Base-by-base conservation (phyloP, 2,888 invertebrate species). In the Pheosia gnoma region DNA sequence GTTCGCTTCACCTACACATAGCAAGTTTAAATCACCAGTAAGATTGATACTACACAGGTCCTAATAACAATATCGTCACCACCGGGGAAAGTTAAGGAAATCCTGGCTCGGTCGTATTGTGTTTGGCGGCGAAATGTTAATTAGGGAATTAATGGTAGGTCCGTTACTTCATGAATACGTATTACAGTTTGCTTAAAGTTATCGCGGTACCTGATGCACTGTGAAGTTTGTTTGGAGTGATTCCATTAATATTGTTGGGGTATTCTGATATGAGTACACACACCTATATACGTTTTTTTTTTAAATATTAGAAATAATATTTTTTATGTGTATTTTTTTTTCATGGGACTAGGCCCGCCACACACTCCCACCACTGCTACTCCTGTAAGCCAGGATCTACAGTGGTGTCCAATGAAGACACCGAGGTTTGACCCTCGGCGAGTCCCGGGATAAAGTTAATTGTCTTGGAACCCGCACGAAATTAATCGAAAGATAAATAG, bases 121-220 rank as follows among this genome's bases (percentile, higher is more conserved):
- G 71, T 66, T 78, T 68, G 73, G 71, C 79, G 74, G 72, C 71
- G 75, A 86, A 86, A 88, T 87, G 87, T 84, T 88, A 88, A 89
- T 88, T 84, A 85, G 75, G 79, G 85, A 83, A 85, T 88, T 84
- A 85, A 84, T 85, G 81, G 77, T 77, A 77, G 81, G 79, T 76
- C 76, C 78, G 72, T 80, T 74, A 78, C 80, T 80, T 78, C 74
- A 79, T 83, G 80, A 82, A 82, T 84, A 80, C 74, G 78, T 73
- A 78, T 73, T 66, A 62, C 57, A 66, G 72, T 74, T 74, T 70
- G 66, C 57, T 65, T 64, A 56, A 61, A 63, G 49, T 73, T 8
- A 13, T 7, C 5, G 8, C 5, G 25, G 6, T 9, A 25, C 38
- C 51, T 9, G 51, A 9, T 25, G 51, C 25, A 51, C 25, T 25